Evolutionary conservation across 2,888 invertebrate species (phyloP).

Genomic region (Cremastobaeus sp.): DNA sequence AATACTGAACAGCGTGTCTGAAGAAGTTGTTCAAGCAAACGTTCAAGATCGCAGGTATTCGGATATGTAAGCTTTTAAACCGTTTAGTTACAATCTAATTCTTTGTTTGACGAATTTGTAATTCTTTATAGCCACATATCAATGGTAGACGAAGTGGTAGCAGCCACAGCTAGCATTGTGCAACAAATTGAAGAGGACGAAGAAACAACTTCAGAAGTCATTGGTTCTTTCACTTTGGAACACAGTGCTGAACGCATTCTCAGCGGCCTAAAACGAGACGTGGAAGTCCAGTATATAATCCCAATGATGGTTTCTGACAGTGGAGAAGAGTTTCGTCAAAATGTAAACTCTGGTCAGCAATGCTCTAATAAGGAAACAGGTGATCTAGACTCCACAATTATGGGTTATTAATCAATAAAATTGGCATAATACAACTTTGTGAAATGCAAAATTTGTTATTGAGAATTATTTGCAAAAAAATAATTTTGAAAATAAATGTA

Average conservation of each 20-base stretch:
- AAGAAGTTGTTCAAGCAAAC: no score
- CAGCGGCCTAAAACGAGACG: conserved; percentile 81
- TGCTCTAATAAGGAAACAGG: conserved; percentile 74
- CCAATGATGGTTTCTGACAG: conserved; percentile 72
- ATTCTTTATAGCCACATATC: conserved; percentile 65
- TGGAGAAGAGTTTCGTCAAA: conserved; percentile 55
- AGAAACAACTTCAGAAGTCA: conserved; percentile 64
- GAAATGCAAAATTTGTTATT: background rate
- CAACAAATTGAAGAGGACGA: conserved; percentile 69
- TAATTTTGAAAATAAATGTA: conserved; percentile 3
- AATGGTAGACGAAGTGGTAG: conserved; percentile 79
- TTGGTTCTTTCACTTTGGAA: conserved; percentile 77
- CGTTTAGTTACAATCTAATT: no score
- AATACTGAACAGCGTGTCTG: no score
- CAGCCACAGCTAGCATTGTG: conserved; percentile 81
- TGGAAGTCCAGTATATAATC: conserved; percentile 81
- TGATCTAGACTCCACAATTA: conserved; percentile 47
- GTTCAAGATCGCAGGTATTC: no score
- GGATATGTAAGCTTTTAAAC: no score
- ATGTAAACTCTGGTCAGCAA: conserved; percentile 63
- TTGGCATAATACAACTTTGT: background rate
- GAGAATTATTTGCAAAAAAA: background rate
- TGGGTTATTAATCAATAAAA: background rate
- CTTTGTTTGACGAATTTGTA: background rate
- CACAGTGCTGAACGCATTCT: conserved; percentile 82